Base-by-base conservation (phyloP, 2,888 invertebrate genomes). In the Crepidodera aurea region DNA sequence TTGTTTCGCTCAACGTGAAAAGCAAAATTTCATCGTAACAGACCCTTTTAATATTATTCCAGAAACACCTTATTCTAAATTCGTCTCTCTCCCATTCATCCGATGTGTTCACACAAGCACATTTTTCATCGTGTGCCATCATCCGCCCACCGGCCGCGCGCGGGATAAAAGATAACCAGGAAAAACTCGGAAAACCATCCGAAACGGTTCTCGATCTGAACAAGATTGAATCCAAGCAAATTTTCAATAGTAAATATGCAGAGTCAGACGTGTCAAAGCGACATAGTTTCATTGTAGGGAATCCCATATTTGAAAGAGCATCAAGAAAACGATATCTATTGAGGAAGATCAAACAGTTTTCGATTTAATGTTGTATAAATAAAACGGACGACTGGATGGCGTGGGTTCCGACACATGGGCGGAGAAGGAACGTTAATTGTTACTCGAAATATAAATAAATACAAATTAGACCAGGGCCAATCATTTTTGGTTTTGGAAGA, bases 211-310 rank as follows among this genome's bases (percentile, higher is more conserved):
- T 44, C 54, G 42, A 42, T 32, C n/a, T 22, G 58, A 39, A 51
- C 40, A 40, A 40, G 58, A 48, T 55, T 40, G 55, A 50, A 50
- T 55, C 50, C 65, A 56, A 64, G 60, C 61, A 58, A 65, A 64
- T 64, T 71, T 68, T 69, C 63, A 67, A 69, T 68, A 65, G 68
- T 65, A 68, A 71, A 67, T 65, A 60, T 67, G 71, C 65, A 66
- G 68, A 69, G 70, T 71, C 70, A 70, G 67, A 44, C 59, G 68
- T 66, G 68, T 67, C 60, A 67, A 70, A 67, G 67, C 68, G 69
- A 65, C 51, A 61, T 65, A 66, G 63, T 66, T 69, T 60, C 60
- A 71, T 68, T 70, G 69, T 70, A 64, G 62, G 60, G 60, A 64
- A 65, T 62, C 62, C 56, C 54, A 59, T 62, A 59, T 56, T 60